A percentile compares a stretch with the other conserved stretches of the same genome.
Evolutionary conservation across 1,140 invertebrate species (phyloP).

Genomic region (Ganaspis sp.): DNA sequence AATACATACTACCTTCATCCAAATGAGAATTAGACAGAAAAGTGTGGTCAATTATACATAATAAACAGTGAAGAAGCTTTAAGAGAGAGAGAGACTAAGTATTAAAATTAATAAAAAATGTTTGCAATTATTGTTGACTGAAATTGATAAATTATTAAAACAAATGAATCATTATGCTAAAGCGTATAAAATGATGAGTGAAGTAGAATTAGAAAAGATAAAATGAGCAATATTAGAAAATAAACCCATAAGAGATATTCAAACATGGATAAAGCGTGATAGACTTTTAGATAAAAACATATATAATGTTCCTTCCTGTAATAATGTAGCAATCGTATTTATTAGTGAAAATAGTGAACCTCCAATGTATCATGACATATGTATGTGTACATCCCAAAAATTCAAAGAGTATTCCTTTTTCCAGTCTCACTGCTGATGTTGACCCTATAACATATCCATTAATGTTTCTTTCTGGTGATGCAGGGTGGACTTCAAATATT

Average conservation of each 20-base stretch:
- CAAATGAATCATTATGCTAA: neutral
- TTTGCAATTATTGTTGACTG: neutral
- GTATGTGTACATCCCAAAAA: neutral
- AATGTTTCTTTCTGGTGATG: conserved; percentile 12
- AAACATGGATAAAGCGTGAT: neutral
- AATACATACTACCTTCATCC: neutral
- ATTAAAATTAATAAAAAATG: neutral
- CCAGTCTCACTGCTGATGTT: conserved; percentile 23
- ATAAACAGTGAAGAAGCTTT: neutral
- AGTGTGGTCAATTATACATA: neutral
- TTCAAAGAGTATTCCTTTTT: neutral
- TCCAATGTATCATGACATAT: conserved; percentile 28
- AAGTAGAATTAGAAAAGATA: neutral
- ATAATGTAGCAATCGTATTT: conserved; percentile 34
- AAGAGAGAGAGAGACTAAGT: neutral
- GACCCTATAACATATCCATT: conserved; percentile 31
- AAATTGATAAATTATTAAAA: conserved; percentile 26
- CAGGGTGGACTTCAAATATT: conserved; percentile 15
- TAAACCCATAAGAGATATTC: neutral
- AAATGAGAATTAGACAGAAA: neutral
- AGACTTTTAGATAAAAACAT: neutral
- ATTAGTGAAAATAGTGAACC: conserved; percentile 32
- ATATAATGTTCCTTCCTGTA: conserved; percentile 35
- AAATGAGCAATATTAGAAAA: neutral
- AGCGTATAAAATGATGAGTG: neutral